Percentiles rank a stretch among this genome's conserved stretches.
Evolutionary conservation across 1,140 invertebrate species (phyloP).

Genomic region (Caenorhabditis brenneri): DNA sequence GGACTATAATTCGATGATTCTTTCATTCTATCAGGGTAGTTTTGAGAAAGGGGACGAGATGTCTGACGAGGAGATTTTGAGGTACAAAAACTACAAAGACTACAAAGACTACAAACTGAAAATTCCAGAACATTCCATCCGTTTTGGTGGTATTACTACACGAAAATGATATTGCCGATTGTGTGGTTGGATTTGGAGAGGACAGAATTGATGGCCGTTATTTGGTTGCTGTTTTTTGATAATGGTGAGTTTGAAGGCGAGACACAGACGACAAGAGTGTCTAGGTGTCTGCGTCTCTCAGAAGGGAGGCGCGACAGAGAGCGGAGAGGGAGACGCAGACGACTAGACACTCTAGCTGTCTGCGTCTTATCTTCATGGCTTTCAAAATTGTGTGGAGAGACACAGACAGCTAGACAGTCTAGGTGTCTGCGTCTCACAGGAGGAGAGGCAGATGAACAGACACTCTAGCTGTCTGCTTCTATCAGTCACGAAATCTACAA

Average conservation of each 20-base stretch:
- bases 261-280: neutral
- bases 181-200: neutral
- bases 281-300: too few relatives aligned
- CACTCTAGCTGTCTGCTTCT: too few relatives aligned
- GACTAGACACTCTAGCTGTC: too few relatives aligned
- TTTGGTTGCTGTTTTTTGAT: neutral
- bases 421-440: too few relatives aligned
- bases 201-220: neutral
- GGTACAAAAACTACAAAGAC: neutral
- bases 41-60: neutral
- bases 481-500: neutral
- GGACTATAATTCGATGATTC: neutral
- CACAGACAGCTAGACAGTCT: too few relatives aligned
- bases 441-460: too few relatives aligned
- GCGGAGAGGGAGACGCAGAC: too few relatives aligned
- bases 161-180: neutral
- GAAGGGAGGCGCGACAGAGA: too few relatives aligned
- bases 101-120: neutral
- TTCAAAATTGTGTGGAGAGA: too few relatives aligned
- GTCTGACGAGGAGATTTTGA: neutral
- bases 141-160: neutral
- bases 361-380: too few relatives aligned
- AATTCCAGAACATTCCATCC: neutral
- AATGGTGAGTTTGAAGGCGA: neutral
- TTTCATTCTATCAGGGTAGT: neutral